Evolutionary conservation across 2,888 invertebrate genomes (phyloP).

Genomic region (Liodrosophila aerea): DNA sequence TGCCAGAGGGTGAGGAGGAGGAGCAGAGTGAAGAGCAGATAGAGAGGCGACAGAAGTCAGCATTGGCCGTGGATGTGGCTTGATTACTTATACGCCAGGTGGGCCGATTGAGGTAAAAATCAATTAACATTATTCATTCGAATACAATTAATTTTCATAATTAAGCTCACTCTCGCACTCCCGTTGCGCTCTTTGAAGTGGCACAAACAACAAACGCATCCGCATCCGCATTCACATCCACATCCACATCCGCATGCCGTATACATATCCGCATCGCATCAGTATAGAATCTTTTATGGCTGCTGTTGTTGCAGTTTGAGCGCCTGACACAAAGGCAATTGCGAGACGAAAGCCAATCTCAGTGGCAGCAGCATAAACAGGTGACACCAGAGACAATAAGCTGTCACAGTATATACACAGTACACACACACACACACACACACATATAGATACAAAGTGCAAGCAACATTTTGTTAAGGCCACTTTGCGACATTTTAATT

Average conservation of each 20-base stretch:
- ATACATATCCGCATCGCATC: not conserved
- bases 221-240: constrained; percentile 10
- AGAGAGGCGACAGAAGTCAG: constrained; percentile 15
- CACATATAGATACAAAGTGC: constrained; percentile 1
- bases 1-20: constrained; percentile 8
- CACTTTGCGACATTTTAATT: constrained; percentile 77
- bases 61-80: too few species aligned
- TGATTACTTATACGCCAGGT: constrained; percentile 35
- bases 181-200: constrained; percentile 48
- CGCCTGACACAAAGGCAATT: constrained; percentile 55
- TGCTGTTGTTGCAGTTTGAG: constrained; percentile 16
- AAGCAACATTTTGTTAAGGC: constrained; percentile 71
- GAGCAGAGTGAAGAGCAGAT: constrained; percentile 3
- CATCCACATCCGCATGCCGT: constrained; percentile 14
- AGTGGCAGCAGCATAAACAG: constrained; percentile 60
- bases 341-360: constrained; percentile 52
- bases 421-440: constrained; percentile 7
- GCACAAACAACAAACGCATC: constrained; percentile 20
- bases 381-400: constrained; percentile 63
- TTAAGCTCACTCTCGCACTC: constrained; percentile 32
- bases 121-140: constrained; percentile 50
- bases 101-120: constrained; percentile 6
- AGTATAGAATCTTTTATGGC: constrained; percentile 19
- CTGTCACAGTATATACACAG: constrained; percentile 40
- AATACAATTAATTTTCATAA: constrained; percentile 67